Evolutionary conservation across 2,113 vertebrate genomes (phyloP).

Genomic region (Paracanthobrama guichenoti): DNA sequence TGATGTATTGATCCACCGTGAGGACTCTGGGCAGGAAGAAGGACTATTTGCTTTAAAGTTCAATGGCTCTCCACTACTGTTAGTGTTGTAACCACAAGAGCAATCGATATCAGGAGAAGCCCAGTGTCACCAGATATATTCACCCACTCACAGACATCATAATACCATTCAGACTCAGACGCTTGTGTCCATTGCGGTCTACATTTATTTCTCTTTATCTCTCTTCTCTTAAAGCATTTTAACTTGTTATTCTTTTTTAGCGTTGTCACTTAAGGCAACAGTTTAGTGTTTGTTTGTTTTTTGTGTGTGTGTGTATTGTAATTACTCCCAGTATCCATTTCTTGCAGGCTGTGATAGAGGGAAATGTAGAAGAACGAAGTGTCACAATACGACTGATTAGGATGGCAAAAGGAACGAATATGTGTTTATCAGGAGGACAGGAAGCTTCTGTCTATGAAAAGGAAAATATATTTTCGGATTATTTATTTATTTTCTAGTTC

Average conservation of each 20-base stretch:
- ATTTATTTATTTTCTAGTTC: background rate
- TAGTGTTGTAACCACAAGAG: constrained; percentile 71
- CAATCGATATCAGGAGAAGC: constrained; percentile 72
- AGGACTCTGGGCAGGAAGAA: constrained; percentile 72
- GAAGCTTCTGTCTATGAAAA: constrained; percentile 42
- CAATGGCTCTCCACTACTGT: constrained; percentile 71
- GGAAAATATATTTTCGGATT: background rate
- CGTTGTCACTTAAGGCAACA: constrained; percentile 63
- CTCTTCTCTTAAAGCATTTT: constrained; percentile 66
- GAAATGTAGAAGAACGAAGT: constrained; percentile 71
- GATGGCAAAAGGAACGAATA: constrained; percentile 64
- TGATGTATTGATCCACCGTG: constrained; percentile 66
- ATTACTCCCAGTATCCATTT: constrained; percentile 72
- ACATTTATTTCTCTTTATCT: constrained; percentile 43
- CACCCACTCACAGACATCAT: constrained; percentile 78
- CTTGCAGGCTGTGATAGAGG: constrained; percentile 71
- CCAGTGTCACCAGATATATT: constrained; percentile 75
- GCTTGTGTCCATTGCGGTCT: background rate
- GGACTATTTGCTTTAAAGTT: constrained; percentile 78
- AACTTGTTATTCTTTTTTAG: constrained; percentile 46
- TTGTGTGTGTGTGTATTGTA: constrained; percentile 62
- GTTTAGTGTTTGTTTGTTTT: constrained; percentile 39
- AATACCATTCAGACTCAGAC: constrained; percentile 59
- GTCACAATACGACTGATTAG: constrained; percentile 74
- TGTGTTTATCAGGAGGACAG: constrained; percentile 55